phyloP scores from a whole-genome alignment of 2,797 vertebrate species.

The Eulemur rubriventer region DNA sequence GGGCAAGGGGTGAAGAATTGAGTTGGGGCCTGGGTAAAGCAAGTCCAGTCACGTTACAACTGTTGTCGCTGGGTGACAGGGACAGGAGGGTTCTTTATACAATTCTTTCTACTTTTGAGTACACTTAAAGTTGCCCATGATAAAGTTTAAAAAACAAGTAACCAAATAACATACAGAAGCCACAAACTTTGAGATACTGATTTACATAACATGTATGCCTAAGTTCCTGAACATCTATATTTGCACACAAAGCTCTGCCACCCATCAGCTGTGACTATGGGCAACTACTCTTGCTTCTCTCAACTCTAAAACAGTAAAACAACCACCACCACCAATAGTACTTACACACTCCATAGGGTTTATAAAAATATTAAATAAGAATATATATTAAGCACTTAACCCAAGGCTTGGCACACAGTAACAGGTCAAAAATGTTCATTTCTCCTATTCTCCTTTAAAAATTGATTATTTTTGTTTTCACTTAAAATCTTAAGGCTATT shows the following conservation, averaged over 20 bases:
- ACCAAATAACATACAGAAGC: neutral
- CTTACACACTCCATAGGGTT: neutral
- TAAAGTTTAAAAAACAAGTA: neutral
- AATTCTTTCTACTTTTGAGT: neutral
- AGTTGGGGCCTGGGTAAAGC: neutral
- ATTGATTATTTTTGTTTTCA: neutral
- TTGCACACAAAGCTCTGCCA: neutral
- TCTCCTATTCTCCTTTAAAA: neutral
- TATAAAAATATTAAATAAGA: neutral
- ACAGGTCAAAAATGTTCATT: neutral
- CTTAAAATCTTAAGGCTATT: neutral
- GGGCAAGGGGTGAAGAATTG: neutral
- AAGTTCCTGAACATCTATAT: neutral
- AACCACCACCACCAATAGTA: neutral
- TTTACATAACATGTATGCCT: neutral
- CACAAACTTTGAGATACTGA: neutral
- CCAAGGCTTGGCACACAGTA: neutral
- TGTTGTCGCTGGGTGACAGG: neutral
- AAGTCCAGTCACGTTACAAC: accelerated
- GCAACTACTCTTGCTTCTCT: neutral
- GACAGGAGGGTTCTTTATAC: neutral
- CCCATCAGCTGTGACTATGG: neutral
- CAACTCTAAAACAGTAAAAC: neutral
- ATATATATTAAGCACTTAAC: neutral
- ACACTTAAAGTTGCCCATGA: neutral